Percentiles rank a stretch among this genome's conserved stretches.
Evolutionary conservation across 2,888 invertebrate species (phyloP).

Genomic region (Ornithoptera priamus): DNA sequence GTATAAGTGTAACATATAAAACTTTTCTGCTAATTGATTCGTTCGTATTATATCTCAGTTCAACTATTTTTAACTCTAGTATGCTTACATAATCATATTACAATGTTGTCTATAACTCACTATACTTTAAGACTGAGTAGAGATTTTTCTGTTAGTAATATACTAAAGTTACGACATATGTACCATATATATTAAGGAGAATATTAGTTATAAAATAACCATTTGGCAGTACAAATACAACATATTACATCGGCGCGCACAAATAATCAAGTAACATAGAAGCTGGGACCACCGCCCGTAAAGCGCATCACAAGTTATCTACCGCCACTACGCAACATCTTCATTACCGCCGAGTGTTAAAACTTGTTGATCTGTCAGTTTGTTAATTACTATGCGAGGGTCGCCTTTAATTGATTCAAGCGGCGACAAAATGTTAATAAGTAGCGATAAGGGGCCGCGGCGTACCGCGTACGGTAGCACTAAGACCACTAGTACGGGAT

Average conservation of each 20-base stretch:
- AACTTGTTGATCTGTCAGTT: constrained; percentile 75
- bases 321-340: constrained; percentile 61
- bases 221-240: not conserved
- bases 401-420: constrained; percentile 70
- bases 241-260: not conserved
- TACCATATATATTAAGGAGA: not conserved
- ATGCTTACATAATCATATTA: too few relatives aligned
- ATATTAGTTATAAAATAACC: not conserved
- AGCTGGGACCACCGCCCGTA: constrained; percentile 23
- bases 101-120: too few relatives aligned
- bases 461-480: constrained; percentile 31
- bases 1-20: too few relatives aligned
- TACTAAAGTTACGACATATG: too few relatives aligned
- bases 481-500: constrained; percentile 39
- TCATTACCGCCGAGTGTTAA: constrained; percentile 77
- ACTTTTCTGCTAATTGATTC: too few relatives aligned
- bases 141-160: too few relatives aligned
- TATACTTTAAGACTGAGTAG: too few relatives aligned
- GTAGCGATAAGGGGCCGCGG: constrained; percentile 54
- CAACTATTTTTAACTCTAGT: too few relatives aligned
- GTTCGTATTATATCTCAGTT: too few relatives aligned
- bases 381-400: constrained; percentile 73
- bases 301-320: constrained; percentile 40
- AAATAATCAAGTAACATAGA: constrained; percentile 5
- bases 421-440: constrained; percentile 78